Percentiles rank a stretch among this genome's conserved stretches.
These are phyloP conservation scores for Corvus hawaiiensis DNA, from an alignment of 2,113 vertebrate genomes.

Conservation along the genomic window DNA sequence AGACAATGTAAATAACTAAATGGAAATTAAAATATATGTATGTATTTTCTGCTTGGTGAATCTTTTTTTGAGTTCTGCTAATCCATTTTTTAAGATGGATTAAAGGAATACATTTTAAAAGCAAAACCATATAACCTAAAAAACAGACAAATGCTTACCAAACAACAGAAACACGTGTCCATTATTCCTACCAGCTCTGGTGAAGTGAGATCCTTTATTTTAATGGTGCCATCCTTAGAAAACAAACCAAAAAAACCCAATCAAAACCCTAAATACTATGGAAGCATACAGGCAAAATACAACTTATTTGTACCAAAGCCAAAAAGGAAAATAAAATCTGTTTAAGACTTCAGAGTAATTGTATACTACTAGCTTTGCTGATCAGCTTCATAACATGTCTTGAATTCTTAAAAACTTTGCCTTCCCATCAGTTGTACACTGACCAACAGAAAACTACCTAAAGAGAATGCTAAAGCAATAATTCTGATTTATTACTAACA, in stretches of 20 bases:
- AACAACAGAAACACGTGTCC: conserved; percentile 97
- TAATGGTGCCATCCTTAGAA: conserved; percentile 88
- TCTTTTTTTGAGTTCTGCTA: background rate
- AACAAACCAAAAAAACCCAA: background rate
- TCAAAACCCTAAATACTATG: background rate
- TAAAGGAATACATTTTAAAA: background rate
- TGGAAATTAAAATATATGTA: background rate
- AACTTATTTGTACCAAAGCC: background rate
- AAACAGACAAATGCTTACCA: conserved; percentile 77
- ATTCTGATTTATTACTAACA: background rate
- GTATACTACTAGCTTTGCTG: background rate
- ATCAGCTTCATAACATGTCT: background rate
- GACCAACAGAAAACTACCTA: background rate
- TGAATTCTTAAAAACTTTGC: background rate
- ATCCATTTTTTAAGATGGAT: background rate
- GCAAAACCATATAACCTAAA: background rate
- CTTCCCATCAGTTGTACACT: background rate
- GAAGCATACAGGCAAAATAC: background rate
- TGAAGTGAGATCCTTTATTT: conserved; percentile 91
- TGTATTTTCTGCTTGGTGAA: background rate
- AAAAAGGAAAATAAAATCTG: background rate
- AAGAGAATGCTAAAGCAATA: background rate
- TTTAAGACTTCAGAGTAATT: background rate
- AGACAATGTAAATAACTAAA: background rate
- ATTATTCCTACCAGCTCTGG: conserved; percentile 96